Conservation (phyloP, 2,888 invertebrate genomes). For the Leucophenga montana region DNA sequence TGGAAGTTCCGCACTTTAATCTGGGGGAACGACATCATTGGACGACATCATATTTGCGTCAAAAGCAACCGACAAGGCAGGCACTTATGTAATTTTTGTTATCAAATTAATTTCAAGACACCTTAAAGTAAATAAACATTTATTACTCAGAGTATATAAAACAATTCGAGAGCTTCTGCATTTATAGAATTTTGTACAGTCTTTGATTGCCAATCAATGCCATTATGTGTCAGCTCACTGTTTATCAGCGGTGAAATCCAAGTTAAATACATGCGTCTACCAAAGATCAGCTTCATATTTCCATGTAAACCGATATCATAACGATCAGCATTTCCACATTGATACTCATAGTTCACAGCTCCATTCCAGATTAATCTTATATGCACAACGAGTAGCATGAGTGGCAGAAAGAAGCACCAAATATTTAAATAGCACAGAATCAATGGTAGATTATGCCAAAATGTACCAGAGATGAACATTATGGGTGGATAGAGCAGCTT, state of each 20-base stretch:
- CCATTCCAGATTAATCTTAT: conserved; percentile 82
- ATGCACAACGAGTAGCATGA: conserved; percentile 79
- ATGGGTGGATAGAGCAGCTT: conserved; percentile 73
- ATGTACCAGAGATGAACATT: too few relatives aligned
- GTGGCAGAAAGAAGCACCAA: conserved; percentile 79
- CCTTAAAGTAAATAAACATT: too few relatives aligned
- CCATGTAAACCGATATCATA: conserved; percentile 82
- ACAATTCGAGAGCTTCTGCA: too few relatives aligned
- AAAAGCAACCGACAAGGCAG: too few relatives aligned
- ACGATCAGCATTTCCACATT: conserved; percentile 72
- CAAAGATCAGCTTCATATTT: conserved; percentile 85
- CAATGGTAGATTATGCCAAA: conserved; percentile 70
- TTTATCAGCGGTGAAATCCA: conserved; percentile 85
- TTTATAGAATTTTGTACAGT: too few relatives aligned
- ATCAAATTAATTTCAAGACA: too few relatives aligned
- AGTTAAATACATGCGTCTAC: conserved; percentile 83
- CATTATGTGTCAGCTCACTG: conserved; percentile 85
- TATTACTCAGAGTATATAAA: too few relatives aligned
- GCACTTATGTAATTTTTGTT: too few relatives aligned
- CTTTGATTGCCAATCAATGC: conserved; percentile 75
- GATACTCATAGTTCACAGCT: conserved; percentile 68
- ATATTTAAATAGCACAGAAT: conserved; percentile 76
- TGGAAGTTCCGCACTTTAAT: too few relatives aligned
- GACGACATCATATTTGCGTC: too few relatives aligned
- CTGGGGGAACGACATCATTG: too few relatives aligned